Evolutionary conservation across 2,888 invertebrate genomes (phyloP).

Genomic region (Palloptera scutellata): DNA sequence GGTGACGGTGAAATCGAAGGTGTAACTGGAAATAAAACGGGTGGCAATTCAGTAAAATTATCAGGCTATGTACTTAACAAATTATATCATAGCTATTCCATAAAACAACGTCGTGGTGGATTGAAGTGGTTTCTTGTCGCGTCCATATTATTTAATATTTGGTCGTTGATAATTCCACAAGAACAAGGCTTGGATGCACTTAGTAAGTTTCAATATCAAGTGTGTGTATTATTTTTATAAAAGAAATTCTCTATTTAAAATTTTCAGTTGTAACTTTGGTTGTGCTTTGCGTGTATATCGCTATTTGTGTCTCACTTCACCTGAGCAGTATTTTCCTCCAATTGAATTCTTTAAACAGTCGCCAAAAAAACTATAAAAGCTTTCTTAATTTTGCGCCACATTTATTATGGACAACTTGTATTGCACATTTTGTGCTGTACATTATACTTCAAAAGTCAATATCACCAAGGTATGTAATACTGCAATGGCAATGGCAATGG

Average conservation of each 20-base stretch:
- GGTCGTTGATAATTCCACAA: slow-evolving; percentile 69
- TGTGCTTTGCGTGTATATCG: slow-evolving; percentile 39
- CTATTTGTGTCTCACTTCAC: slow-evolving; percentile 38
- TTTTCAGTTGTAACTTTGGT: slow-evolving; percentile 39
- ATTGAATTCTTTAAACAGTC: background rate
- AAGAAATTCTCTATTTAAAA: background rate
- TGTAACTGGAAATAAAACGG: slow-evolving; percentile 31
- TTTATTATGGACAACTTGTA: slow-evolving; percentile 66
- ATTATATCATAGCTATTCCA: slow-evolving; percentile 76
- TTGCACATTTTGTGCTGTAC: slow-evolving; percentile 70
- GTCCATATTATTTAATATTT: slow-evolving; percentile 73
- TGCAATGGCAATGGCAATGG: background rate
- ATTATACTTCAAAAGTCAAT: slow-evolving; percentile 69
- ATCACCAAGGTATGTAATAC: slow-evolving; percentile 58
- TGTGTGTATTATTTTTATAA: background rate
- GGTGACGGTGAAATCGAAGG: background rate
- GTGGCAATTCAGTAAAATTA: slow-evolving; percentile 54
- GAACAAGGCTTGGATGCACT: slow-evolving; percentile 63
- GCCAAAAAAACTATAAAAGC: background rate
- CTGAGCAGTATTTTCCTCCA: slow-evolving; percentile 6
- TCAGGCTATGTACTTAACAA: slow-evolving; percentile 72
- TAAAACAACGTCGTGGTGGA: slow-evolving; percentile 76
- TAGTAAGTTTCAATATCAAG: slow-evolving; percentile 50
- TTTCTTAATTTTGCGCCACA: slow-evolving; percentile 43
- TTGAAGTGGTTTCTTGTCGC: slow-evolving; percentile 74